phyloP scores from a whole-genome alignment of 2,797 vertebrate genomes.

The Peromyscus aztecus region DNA sequence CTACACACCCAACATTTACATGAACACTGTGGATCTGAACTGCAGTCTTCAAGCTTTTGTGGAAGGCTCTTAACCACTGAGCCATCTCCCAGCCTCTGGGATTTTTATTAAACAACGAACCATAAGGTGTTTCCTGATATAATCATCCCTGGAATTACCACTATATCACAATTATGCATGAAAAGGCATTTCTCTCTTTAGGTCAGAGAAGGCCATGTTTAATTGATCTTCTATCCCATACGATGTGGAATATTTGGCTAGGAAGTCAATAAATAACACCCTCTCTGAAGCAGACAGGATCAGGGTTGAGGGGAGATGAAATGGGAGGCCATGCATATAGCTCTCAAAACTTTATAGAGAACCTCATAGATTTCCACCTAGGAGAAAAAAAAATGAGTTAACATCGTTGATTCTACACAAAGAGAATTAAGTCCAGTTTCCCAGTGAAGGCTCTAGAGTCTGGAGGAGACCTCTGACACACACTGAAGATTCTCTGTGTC shows the following conservation, averaged over 20 bases:
- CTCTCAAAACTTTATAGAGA: background rate
- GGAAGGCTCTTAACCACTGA: background rate
- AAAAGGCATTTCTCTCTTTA: constrained; percentile 40
- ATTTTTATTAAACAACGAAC: constrained; percentile 44
- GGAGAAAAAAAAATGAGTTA: background rate
- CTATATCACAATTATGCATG: background rate
- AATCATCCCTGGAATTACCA: background rate
- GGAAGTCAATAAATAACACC: background rate
- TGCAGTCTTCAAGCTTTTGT: background rate
- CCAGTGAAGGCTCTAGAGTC: background rate
- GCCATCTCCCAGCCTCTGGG: background rate
- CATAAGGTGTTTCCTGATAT: background rate
- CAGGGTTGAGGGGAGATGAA: background rate
- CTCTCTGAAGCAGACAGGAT: background rate
- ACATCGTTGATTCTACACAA: background rate
- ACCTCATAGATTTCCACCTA: constrained; percentile 11
- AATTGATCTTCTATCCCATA: background rate
- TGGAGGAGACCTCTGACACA: background rate
- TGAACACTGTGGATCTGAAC: background rate
- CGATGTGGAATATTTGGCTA: background rate
- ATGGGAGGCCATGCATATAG: rapidly evolving
- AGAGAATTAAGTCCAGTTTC: constrained; percentile 26
- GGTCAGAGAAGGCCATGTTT: background rate
- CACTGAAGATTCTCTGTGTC: background rate
- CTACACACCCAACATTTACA: background rate